Conservation (phyloP, 2,797 vertebrate genomes). For the Gymnothorax javanicus region DNA sequence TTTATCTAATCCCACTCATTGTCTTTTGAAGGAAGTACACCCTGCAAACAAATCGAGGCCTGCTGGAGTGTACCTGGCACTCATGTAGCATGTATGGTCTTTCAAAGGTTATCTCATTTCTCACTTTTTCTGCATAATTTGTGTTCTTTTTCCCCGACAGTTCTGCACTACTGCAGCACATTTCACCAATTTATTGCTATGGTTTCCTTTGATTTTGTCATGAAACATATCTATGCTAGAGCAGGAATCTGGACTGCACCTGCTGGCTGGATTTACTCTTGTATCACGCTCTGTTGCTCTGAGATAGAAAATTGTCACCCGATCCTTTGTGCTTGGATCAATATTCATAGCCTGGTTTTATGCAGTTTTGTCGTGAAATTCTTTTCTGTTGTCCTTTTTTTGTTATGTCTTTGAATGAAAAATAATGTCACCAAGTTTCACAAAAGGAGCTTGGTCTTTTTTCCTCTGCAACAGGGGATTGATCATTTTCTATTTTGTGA, state of each 20-base stretch:
- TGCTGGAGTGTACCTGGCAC: neutral
- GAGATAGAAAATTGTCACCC: neutral
- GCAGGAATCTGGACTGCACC: neutral
- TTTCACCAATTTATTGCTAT: neutral
- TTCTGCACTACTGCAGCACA: neutral
- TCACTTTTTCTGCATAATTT: neutral
- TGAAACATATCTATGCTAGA: neutral
- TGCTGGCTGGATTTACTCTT: neutral
- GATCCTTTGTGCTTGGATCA: neutral
- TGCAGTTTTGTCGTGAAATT: neutral
- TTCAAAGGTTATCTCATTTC: neutral
- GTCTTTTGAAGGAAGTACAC: neutral
- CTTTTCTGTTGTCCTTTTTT: neutral
- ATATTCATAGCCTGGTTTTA: conserved; percentile 8
- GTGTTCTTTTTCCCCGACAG: neutral
- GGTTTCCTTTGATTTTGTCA: neutral
- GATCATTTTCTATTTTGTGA: neutral
- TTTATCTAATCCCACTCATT: neutral
- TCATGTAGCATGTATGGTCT: no score
- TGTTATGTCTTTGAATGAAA: neutral
- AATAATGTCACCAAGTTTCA: neutral
- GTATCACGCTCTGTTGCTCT: neutral
- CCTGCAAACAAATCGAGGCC: neutral
- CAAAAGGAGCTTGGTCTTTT: neutral
- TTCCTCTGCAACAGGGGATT: neutral